A percentile compares a stretch with the other conserved stretches of the same genome.
Evolutionary conservation across 1,140 invertebrate species (phyloP).

Genomic region (Ceratina japonica): DNA sequence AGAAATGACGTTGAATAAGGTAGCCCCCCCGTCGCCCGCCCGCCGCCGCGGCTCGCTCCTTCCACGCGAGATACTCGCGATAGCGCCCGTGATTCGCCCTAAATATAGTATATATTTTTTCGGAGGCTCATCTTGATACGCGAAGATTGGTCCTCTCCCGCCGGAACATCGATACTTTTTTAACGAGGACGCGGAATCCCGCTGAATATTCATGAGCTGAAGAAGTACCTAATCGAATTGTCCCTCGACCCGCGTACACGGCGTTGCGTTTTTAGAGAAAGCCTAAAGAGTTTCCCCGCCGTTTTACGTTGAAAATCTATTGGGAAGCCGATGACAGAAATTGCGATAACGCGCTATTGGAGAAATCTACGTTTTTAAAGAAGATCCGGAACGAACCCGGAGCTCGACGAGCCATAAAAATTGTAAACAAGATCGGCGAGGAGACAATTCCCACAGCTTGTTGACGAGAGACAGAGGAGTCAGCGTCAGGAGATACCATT

Average conservation of each 20-base stretch:
- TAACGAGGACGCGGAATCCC: constrained; percentile 2
- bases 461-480: constrained; percentile 47
- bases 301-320: not conserved
- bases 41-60: constrained; percentile 19
- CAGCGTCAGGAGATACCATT: constrained; percentile 49
- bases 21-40: not conserved
- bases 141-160: constrained; percentile 29
- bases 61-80: constrained; percentile 53
- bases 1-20: constrained; percentile 64
- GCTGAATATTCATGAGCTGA: constrained; percentile 9
- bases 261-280: too few species aligned
- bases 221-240: not conserved
- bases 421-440: constrained; percentile 4
- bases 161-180: constrained; percentile 27
- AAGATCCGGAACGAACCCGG: not conserved
- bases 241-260: not conserved
- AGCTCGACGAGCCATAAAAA: not conserved
- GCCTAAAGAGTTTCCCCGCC: not conserved
- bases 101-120: constrained; percentile 37
- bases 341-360: not conserved
- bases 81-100: constrained; percentile 34
- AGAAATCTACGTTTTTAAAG: not conserved
- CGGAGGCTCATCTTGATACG: constrained; percentile 37
- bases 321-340: too few species aligned
- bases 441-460: constrained; percentile 48